phyloP scores from a whole-genome alignment of 2,888 invertebrate genomes.

The Lacanobia oleracea region DNA sequence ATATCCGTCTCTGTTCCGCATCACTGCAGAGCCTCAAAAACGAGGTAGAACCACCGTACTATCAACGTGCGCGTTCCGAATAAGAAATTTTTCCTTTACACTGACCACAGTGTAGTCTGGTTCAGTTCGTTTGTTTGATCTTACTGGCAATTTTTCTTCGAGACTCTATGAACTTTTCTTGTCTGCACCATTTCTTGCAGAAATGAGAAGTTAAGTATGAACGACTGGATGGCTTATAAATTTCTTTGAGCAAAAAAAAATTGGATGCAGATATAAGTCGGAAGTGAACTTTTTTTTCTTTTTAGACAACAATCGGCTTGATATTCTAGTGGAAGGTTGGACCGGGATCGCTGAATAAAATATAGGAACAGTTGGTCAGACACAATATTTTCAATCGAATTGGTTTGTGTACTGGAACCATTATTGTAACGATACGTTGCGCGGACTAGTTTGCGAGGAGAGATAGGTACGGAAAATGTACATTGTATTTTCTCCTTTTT shows the following conservation, averaged over 20 bases:
- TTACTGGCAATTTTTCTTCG: constrained; percentile 67
- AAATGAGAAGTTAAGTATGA: constrained; percentile 64
- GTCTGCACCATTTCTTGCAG: constrained; percentile 61
- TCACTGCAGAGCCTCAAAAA: constrained; percentile 90
- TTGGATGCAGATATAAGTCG: constrained; percentile 51
- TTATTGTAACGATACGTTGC: constrained; percentile 67
- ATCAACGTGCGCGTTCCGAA: constrained; percentile 85
- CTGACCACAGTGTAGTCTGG: constrained; percentile 77
- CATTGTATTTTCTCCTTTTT: constrained; percentile 20
- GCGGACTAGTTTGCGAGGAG: constrained; percentile 46
- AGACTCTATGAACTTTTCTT: constrained; percentile 50
- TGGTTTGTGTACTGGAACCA: constrained; percentile 60
- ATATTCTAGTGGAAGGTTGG: constrained; percentile 64
- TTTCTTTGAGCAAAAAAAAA: constrained; percentile 67
- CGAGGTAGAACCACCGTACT: constrained; percentile 86
- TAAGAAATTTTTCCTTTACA: constrained; percentile 84
- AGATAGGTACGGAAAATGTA: constrained; percentile 38
- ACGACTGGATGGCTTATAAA: constrained; percentile 64
- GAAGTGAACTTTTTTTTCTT: constrained; percentile 54
- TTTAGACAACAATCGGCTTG: constrained; percentile 57
- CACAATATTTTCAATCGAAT: constrained; percentile 74
- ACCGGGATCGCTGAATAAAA: constrained; percentile 74
- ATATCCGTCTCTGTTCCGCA: constrained; percentile 78
- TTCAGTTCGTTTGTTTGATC: constrained; percentile 61
- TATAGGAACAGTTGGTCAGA: constrained; percentile 66